Evolutionary conservation across 1,140 invertebrate genomes (phyloP).

Genomic region (Dendrolimus kikuchii): DNA sequence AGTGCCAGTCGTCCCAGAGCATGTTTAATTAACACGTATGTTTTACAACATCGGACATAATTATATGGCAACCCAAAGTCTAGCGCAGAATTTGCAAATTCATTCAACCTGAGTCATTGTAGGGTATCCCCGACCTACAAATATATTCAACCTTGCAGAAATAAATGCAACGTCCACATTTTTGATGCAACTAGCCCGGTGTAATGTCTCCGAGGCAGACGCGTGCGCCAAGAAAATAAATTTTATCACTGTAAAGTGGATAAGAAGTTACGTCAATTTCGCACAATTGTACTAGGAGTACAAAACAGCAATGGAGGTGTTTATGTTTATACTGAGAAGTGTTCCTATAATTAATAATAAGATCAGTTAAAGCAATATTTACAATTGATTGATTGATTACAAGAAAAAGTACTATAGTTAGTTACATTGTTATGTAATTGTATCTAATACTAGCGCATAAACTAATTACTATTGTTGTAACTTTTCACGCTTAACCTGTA

Average conservation of each 20-base stretch:
- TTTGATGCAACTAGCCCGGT: constrained; percentile 49
- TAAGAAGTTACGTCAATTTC: constrained; percentile 61
- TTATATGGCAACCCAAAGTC: constrained; percentile 9
- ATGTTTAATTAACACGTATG: too few species aligned
- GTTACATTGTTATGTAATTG: too few species aligned
- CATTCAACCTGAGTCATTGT: constrained; percentile 32
- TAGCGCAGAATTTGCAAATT: constrained; percentile 35
- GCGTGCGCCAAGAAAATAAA: constrained; percentile 44
- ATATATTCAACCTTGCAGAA: constrained; percentile 40
- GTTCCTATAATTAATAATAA: too few species aligned
- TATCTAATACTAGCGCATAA: too few species aligned
- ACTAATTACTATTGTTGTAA: too few species aligned
- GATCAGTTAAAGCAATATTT: too few species aligned
- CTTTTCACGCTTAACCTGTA: too few species aligned
- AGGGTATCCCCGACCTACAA: constrained; percentile 60
- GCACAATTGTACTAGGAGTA: constrained; percentile 53
- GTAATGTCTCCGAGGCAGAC: constrained; percentile 31
- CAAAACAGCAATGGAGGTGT: constrained; percentile 2
- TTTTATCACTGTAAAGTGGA: constrained; percentile 17
- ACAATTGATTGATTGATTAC: too few species aligned
- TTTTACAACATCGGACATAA: background rate
- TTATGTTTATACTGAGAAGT: too few species aligned
- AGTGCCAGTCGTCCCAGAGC: too few species aligned
- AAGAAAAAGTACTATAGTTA: too few species aligned
- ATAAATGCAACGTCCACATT: constrained; percentile 38